These are phyloP conservation scores for Aspidiotus rigidus DNA, from an alignment of 2,888 invertebrate species.

Conservation along the genomic window DNA sequence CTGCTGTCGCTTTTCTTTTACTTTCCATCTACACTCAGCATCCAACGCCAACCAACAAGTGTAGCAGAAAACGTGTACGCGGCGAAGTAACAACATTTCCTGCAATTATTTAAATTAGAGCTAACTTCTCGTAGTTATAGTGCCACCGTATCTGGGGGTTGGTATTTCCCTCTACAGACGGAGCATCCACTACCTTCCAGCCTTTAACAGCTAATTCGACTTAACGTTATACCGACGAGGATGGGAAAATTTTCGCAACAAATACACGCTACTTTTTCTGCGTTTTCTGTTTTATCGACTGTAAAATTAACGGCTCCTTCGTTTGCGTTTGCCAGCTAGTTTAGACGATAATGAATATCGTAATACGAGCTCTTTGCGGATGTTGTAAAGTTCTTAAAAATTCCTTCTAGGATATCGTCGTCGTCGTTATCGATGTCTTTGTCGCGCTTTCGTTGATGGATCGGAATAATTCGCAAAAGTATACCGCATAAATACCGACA, in stretches of 20 bases:
- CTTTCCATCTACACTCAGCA: too few species aligned
- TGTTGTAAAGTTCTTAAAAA: neutral
- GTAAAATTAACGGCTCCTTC: conserved; percentile 31
- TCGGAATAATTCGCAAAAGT: too few species aligned
- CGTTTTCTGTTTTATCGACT: conserved; percentile 19
- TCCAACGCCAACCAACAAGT: neutral
- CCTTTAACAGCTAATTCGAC: conserved; percentile 31
- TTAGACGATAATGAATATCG: conserved; percentile 18
- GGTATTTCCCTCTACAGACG: neutral
- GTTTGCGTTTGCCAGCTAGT: conserved; percentile 12
- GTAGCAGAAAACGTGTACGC: neutral
- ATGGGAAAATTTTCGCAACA: conserved; percentile 16
- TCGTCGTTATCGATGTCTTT: neutral
- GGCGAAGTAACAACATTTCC: conserved; percentile 22
- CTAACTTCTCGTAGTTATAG: conserved; percentile 25
- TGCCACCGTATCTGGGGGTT: neutral
- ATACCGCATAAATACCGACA: too few species aligned
- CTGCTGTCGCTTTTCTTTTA: too few species aligned
- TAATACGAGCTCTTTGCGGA: conserved; percentile 10
- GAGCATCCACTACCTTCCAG: conserved; percentile 9
- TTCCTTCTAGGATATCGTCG: neutral
- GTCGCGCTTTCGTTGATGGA: too few species aligned
- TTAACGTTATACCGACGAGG: conserved; percentile 6
- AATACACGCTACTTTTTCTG: conserved; percentile 18
- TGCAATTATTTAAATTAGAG: conserved; percentile 33